Evolutionary conservation across 64 coral and sea anemone species (phyloP), one percentile per base, ranked within the genome.

Genomic region (Anthopleura sola): DNA sequence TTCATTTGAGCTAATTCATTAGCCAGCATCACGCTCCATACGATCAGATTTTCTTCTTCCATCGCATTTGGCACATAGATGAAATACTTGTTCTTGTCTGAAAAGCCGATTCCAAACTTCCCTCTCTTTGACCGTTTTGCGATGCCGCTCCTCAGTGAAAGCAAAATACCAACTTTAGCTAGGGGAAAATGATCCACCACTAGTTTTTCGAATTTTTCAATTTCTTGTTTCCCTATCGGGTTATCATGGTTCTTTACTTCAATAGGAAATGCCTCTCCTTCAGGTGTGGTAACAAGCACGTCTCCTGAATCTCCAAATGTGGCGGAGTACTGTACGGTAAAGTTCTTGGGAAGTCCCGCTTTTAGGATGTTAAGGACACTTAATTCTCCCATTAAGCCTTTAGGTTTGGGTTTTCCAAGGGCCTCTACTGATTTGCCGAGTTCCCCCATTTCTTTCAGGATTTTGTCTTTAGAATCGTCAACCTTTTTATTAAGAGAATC

Each of bases 11-110:
- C 55, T 38, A 84, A 36, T 34, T 84, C 50, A 34, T 60, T 60
- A 17, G 82, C 82, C 57, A 88, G 29, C 36, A 88, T 47, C 17
- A 88, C 87, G 37, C 87, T 88, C 78, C 87, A 88, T 37, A 82
- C 58, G 1, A 71, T 71, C 66, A 71, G 19, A 46, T 82, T 11
- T 21, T 82, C 57, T 23, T 88, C 60, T 39, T 69, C 21, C 46
- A 54, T 34, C 13, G 86, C 78, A n/a, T 88, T 88, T 74, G 87
- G 87, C 3, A 88, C 78, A 36, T 69, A 88, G 78, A 88, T 88
- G 31, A 21, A 34, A 48, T 88, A 82, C 26, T 82, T 75, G n/a
- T 71, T 82, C 34, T 37, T 37, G 64, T 17, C 33, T 37, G 44
- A 14, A 23, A 17, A 16, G n/a, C n/a, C n/a, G 18, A 88, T 48